A percentile compares a stretch with the other conserved stretches of the same genome.
These are phyloP conservation scores for Meloidogyne hapla DNA, from an alignment of 1,140 invertebrate genomes.

Conservation along the genomic window DNA sequence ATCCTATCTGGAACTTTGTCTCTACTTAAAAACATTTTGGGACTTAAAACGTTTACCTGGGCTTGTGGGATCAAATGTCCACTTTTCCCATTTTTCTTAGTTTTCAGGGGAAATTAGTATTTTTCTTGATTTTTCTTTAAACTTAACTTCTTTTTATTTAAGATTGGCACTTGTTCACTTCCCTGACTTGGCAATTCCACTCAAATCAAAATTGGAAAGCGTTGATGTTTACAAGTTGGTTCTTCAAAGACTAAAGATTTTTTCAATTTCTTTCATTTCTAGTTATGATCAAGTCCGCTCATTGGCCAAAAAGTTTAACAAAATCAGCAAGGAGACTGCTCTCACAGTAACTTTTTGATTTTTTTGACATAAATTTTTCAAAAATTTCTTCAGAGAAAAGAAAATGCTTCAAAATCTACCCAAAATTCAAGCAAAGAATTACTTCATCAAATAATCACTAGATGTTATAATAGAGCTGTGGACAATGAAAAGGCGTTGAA, in stretches of 20 bases:
- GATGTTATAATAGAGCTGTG: slow-evolving; percentile 54
- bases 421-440: slow-evolving; percentile 33
- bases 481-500: slow-evolving; percentile 52
- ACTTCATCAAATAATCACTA: slow-evolving; percentile 37
- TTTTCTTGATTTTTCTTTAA: slow-evolving; percentile 6
- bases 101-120: too few species aligned
- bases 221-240: slow-evolving; percentile 18
- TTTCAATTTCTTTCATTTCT: background rate
- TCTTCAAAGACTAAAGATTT: too few species aligned
- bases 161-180: slow-evolving; percentile 22
- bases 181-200: slow-evolving; percentile 14
- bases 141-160: background rate
- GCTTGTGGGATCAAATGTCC: too few species aligned
- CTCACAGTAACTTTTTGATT: slow-evolving; percentile 4
- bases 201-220: slow-evolving; percentile 21
- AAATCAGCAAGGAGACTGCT: slow-evolving; percentile 18
- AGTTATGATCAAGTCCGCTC: slow-evolving; percentile 28
- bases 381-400: slow-evolving; percentile 25
- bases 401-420: background rate
- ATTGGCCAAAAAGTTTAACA: slow-evolving; percentile 36
- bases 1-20: too few species aligned
- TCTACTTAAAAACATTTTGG: too few species aligned
- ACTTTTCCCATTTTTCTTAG: too few species aligned
- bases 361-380: slow-evolving; percentile 9
- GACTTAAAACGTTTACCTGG: too few species aligned